Percentiles rank a stretch among this genome's conserved stretches.
These are phyloP conservation scores for Lepidochrysops patricia DNA, from an alignment of 2,888 invertebrate genomes.

Conservation along the genomic window DNA sequence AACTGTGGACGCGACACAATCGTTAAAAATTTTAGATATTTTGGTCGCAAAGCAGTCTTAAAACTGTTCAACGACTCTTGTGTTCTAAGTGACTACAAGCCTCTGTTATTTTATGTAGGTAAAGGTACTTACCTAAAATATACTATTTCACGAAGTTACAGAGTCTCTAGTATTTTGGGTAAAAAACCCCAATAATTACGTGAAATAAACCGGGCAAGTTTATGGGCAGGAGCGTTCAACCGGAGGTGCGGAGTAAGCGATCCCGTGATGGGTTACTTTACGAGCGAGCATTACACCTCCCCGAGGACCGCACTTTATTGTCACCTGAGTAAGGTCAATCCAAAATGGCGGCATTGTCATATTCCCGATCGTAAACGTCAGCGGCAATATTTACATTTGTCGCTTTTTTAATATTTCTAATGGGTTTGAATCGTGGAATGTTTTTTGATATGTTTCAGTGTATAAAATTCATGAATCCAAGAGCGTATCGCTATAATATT, in stretches of 20 bases:
- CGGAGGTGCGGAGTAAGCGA: conserved; percentile 44
- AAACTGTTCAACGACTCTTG: too few relatives aligned
- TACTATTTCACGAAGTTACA: too few relatives aligned
- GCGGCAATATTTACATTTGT: neutral
- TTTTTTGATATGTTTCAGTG: neutral
- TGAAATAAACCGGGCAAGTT: conserved; percentile 21
- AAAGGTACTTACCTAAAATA: too few relatives aligned
- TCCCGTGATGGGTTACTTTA: conserved; percentile 50
- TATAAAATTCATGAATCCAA: too few relatives aligned
- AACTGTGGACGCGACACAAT: too few relatives aligned
- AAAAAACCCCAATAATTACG: conserved; percentile 6
- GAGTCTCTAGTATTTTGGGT: too few relatives aligned
- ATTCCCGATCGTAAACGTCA: conserved; percentile 19
- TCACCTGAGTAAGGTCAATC: conserved; percentile 66
- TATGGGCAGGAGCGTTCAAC: conserved; percentile 42
- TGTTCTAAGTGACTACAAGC: too few relatives aligned
- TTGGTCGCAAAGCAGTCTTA: too few relatives aligned
- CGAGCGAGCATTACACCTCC: conserved; percentile 48
- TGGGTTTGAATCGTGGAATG: neutral
- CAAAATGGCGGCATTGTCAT: conserved; percentile 29
- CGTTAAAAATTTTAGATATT: too few relatives aligned
- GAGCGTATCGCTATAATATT: neutral
- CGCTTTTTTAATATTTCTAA: neutral
- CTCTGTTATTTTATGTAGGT: too few relatives aligned
- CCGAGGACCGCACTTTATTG: conserved; percentile 52